Evolutionary conservation across 2,888 invertebrate genomes (phyloP).

Genomic region (Cephus spinipes): DNA sequence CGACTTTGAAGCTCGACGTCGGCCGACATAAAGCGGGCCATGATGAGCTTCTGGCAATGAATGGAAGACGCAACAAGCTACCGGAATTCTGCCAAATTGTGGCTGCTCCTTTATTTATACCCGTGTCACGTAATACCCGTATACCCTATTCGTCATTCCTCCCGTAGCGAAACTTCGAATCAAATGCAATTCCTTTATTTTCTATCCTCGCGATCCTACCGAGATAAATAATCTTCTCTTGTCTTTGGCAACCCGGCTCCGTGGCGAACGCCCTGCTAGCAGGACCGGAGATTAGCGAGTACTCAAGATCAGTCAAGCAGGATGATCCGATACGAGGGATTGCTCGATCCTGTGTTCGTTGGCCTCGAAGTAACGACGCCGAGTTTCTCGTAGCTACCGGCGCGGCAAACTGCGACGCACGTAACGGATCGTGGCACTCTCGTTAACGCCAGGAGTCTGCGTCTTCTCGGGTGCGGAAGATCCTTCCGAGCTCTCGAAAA

Average conservation of each 20-base stretch:
- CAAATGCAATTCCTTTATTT: too few relatives aligned
- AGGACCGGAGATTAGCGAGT: slow-evolving; percentile 54
- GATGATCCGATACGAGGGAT: slow-evolving; percentile 58
- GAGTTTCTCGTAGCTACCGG: not conserved
- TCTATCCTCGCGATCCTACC: too few relatives aligned
- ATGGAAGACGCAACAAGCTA: slow-evolving; percentile 59
- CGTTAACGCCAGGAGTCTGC: too few relatives aligned
- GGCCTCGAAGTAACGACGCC: slow-evolving; percentile 56
- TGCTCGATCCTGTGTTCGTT: slow-evolving; percentile 56
- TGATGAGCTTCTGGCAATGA: slow-evolving; percentile 44
- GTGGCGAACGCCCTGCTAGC: slow-evolving; percentile 22
- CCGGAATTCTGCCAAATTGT: slow-evolving; percentile 55
- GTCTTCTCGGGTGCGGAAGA: too few relatives aligned
- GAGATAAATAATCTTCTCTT: too few relatives aligned
- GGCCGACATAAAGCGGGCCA: slow-evolving; percentile 2
- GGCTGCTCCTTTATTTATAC: slow-evolving; percentile 10
- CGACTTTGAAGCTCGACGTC: not conserved
- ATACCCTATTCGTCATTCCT: too few relatives aligned
- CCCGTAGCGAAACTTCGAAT: too few relatives aligned
- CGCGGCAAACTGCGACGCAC: slow-evolving; percentile 1
- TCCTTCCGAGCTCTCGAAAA: too few relatives aligned
- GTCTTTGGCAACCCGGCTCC: too few relatives aligned
- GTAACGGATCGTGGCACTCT: too few relatives aligned
- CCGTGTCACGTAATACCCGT: too few relatives aligned
- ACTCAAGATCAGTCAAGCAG: slow-evolving; percentile 58